These are phyloP conservation scores for Scleropages formosus DNA, from an alignment of 2,797 vertebrate genomes.

Conservation along the genomic window DNA sequence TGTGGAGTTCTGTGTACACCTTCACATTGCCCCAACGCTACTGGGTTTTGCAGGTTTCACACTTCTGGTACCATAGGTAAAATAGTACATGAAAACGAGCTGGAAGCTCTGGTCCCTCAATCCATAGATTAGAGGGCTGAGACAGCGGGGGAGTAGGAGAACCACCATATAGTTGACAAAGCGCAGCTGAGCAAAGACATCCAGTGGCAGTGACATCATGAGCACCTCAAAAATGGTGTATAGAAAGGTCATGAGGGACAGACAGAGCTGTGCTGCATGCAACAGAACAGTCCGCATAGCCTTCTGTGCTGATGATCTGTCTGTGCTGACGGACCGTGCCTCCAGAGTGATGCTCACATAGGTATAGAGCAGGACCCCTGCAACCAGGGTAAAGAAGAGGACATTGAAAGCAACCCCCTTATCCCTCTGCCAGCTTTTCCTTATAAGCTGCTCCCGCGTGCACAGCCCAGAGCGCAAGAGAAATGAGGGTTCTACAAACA, in stretches of 20 bases:
- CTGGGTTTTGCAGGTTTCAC: background rate
- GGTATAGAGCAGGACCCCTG: conserved; percentile 2
- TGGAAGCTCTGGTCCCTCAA: conserved; percentile 6
- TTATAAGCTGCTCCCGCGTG: background rate
- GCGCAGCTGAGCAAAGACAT: background rate
- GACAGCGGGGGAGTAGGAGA: conserved; percentile 3
- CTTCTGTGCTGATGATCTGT: too few species aligned
- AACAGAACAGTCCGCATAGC: conserved; percentile 15
- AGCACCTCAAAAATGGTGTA: too few species aligned
- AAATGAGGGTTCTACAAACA: background rate
- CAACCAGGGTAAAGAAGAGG: background rate
- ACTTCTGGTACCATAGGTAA: background rate
- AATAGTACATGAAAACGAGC: background rate
- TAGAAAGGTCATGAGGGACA: background rate
- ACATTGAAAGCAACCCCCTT: background rate
- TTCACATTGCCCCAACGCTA: too few species aligned
- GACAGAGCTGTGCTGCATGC: conserved; percentile 7
- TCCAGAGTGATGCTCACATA: conserved; percentile 14
- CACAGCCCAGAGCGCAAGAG: background rate
- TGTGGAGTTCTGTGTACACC: too few species aligned
- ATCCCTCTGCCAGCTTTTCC: background rate
- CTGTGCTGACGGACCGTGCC: background rate
- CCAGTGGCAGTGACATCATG: too few species aligned
- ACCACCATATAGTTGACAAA: background rate
- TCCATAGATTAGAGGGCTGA: conserved; percentile 22